Conservation (phyloP, 2,888 invertebrate genomes). For the Criorhina ranunculi region DNA sequence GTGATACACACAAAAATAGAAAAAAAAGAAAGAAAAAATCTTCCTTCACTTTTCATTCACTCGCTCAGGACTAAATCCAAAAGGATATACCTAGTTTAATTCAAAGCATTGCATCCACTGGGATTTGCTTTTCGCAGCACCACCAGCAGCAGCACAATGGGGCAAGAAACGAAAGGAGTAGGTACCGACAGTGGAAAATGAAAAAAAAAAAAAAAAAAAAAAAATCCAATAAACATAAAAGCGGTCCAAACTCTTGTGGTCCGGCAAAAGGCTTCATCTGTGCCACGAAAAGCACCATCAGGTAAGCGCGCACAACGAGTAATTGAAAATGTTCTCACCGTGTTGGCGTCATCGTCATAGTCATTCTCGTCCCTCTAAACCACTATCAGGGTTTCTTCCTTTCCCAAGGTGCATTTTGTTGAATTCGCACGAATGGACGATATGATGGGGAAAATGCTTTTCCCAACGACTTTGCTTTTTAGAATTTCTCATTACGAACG, state of each 20-base stretch:
- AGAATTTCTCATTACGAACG: slow-evolving; percentile 22
- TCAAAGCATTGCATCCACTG: slow-evolving; percentile 26
- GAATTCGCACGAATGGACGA: slow-evolving; percentile 47
- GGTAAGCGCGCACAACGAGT: slow-evolving; percentile 19
- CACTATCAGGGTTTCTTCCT: neutral
- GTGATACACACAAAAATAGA: slow-evolving; percentile 3
- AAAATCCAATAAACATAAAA: slow-evolving; percentile 48
- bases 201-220: slow-evolving; percentile 17
- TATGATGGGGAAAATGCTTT: slow-evolving; percentile 23
- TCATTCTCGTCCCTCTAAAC: slow-evolving; percentile 4
- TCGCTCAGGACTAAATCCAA: slow-evolving; percentile 1
- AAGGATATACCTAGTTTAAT: slow-evolving; percentile 32
- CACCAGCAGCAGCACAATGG: slow-evolving; percentile 1
- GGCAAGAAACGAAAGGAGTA: neutral
- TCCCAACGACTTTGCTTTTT: slow-evolving; percentile 13
- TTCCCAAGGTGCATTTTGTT: slow-evolving; percentile 24
- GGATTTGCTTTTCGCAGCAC: neutral
- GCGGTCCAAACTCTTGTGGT: slow-evolving; percentile 32
- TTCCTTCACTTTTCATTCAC: slow-evolving; percentile 3
- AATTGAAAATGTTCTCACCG: slow-evolving; percentile 53
- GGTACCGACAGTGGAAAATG: slow-evolving; percentile 1
- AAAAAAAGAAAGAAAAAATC: neutral
- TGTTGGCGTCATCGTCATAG: slow-evolving; percentile 4
- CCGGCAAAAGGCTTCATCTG: slow-evolving; percentile 28
- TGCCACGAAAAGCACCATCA: slow-evolving; percentile 24